phyloP scores from a whole-genome alignment of 2,113 vertebrate species.

The Falcunculus frontatus region DNA sequence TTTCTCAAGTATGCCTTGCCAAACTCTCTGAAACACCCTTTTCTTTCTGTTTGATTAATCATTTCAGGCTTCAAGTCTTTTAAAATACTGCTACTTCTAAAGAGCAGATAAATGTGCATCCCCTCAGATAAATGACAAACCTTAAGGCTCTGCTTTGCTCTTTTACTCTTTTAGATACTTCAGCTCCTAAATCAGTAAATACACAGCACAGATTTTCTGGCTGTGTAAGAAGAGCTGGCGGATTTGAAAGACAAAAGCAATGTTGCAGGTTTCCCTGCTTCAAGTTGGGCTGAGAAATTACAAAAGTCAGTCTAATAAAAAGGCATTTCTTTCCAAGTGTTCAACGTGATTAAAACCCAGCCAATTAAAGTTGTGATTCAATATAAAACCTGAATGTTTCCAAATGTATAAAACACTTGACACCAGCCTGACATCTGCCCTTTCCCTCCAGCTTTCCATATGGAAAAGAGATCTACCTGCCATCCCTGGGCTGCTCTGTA shows the following conservation, averaged over 20 bases:
- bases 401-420: slow-evolving; percentile 44
- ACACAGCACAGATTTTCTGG: not conserved
- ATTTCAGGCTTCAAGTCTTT: slow-evolving; percentile 25
- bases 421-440: slow-evolving; percentile 16
- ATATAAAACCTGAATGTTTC: slow-evolving; percentile 17
- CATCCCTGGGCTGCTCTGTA: not conserved
- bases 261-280: not conserved
- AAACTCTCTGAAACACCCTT: slow-evolving; percentile 31
- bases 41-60: slow-evolving; percentile 61
- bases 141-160: not conserved
- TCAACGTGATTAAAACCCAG: not conserved
- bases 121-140: not conserved
- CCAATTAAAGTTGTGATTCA: slow-evolving; percentile 31
- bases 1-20: slow-evolving; percentile 36
- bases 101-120: not conserved
- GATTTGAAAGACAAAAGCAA: not conserved
- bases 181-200: not conserved
- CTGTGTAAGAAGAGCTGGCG: not conserved
- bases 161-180: not conserved
- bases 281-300: not conserved
- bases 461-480: slow-evolving; percentile 12
- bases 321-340: not conserved
- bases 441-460: slow-evolving; percentile 1
- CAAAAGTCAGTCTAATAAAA: slow-evolving; percentile 10
- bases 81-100: slow-evolving; percentile 25